These are phyloP conservation scores for Pyrrhura leucotis DNA, from an alignment of 2,797 vertebrate genomes.

Conservation along the genomic window DNA sequence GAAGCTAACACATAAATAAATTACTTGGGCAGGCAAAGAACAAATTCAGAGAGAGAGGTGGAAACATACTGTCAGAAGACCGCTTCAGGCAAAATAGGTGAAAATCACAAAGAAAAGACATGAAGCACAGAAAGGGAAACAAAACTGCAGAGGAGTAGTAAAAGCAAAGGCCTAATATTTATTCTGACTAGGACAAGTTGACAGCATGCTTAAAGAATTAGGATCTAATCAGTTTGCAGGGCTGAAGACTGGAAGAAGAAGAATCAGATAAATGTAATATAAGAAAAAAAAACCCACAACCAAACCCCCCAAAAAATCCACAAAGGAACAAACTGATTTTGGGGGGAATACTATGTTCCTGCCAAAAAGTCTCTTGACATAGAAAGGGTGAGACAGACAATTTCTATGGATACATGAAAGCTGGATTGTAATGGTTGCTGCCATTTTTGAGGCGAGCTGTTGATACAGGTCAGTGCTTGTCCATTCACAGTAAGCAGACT, in stretches of 20 bases:
- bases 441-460: background rate
- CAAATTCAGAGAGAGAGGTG: conserved; percentile 69
- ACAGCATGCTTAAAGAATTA: conserved; percentile 76
- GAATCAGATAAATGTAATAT: conserved; percentile 68
- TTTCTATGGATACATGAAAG: conserved; percentile 32
- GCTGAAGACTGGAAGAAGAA: conserved; percentile 40
- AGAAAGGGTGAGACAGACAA: conserved; percentile 66
- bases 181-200: conserved; percentile 66
- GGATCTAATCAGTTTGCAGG: conserved; percentile 70
- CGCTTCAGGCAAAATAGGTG: conserved; percentile 74
- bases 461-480: background rate
- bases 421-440: conserved; percentile 48
- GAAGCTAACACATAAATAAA: conserved; percentile 65
- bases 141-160: conserved; percentile 65
- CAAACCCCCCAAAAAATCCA: background rate
- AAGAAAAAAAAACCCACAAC: background rate
- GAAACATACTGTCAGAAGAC: conserved; percentile 71
- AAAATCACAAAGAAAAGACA: conserved; percentile 72
- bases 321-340: conserved; percentile 70
- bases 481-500: background rate
- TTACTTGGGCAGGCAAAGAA: conserved; percentile 70
- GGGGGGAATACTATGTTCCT: conserved; percentile 74
- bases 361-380: conserved; percentile 73
- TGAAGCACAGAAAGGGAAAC: conserved; percentile 66
- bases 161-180: conserved; percentile 70